A percentile compares a stretch with the other conserved stretches of the same genome.
Evolutionary conservation across 2,113 vertebrate species (phyloP).

Genomic region (zebrafish (Danio rerio)): GRCz12tu NC_133184.1:23441001-23441500

Average conservation of each 20-base stretch:
- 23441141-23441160: neutral
- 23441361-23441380: neutral
- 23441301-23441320: conserved; percentile 89
- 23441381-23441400: neutral
- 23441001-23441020: neutral
- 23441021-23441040: conserved; percentile 3
- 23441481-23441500: conserved; percentile 52
- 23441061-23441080: conserved; percentile 87
- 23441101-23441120: conserved; percentile 85
- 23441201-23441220: conserved; percentile 81
- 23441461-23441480: conserved; percentile 70
- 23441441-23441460: conserved; percentile 72
- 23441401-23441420: neutral
- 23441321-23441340: conserved; percentile 90
- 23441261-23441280: conserved; percentile 80
- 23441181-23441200: neutral
- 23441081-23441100: conserved; percentile 94
- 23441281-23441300: conserved; percentile 93
- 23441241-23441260: conserved; percentile 96
- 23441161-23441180: neutral
- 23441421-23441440: conserved; percentile 30
- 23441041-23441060: conserved; percentile 90
- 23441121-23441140: conserved; percentile 70
- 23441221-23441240: conserved; percentile 83
- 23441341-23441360: conserved; percentile 85